Evolutionary conservation across 2,797 vertebrate genomes (phyloP).

Genomic region (Toxotes lorentzi): DNA sequence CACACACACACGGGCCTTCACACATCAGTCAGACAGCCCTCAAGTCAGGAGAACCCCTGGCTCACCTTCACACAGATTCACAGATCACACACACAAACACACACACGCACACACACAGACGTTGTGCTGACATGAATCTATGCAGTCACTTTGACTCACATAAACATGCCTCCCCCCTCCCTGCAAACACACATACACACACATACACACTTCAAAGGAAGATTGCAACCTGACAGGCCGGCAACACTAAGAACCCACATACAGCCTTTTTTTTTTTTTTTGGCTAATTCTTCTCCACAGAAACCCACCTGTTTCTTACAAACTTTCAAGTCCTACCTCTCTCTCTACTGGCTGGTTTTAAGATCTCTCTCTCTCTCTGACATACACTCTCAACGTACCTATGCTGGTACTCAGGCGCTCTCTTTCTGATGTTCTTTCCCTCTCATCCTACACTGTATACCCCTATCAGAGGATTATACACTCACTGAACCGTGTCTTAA

Average conservation of each 20-base stretch:
- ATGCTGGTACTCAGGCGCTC: constrained; percentile 79
- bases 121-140: constrained; percentile 79
- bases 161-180: constrained; percentile 77
- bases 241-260: constrained; percentile 78
- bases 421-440: constrained; percentile 64
- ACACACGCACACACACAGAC: constrained; percentile 49
- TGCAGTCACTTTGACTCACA: constrained; percentile 80
- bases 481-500: constrained; percentile 49
- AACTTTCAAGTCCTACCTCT: constrained; percentile 64
- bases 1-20: constrained; percentile 58
- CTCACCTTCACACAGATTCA: constrained; percentile 86
- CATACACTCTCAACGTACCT: constrained; percentile 26
- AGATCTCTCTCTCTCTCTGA: constrained; percentile 42
- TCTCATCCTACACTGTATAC: constrained; percentile 66
- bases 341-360: constrained; percentile 33
- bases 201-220: constrained; percentile 79
- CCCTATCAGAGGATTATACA: constrained; percentile 70
- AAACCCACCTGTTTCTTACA: constrained; percentile 75
- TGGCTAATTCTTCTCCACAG: constrained; percentile 53
- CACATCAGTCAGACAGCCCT: constrained; percentile 84
- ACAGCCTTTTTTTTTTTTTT: constrained; percentile 43
- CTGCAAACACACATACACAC: constrained; percentile 54
- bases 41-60: constrained; percentile 88
- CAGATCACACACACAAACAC: constrained; percentile 71
- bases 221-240: constrained; percentile 72